These are phyloP conservation scores for Todiramphus saurophagus DNA, from an alignment of 2,113 vertebrate species.

Conservation along the genomic window DNA sequence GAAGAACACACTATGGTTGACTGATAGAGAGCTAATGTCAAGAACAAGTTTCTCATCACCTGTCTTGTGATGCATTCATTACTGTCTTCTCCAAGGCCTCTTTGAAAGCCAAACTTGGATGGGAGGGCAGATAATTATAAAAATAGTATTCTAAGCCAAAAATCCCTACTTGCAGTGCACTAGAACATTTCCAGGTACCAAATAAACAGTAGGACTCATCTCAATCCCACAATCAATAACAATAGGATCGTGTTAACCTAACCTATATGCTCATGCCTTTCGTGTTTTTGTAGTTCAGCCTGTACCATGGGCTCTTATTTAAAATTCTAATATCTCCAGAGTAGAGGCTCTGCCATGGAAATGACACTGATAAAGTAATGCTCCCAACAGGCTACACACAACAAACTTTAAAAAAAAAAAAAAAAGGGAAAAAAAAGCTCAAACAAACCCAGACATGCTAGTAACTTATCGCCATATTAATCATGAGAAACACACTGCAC, in stretches of 20 bases:
- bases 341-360: neutral
- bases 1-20: neutral
- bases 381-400: neutral
- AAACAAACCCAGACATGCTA: neutral
- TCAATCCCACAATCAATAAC: no score
- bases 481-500: neutral
- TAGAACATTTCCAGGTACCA: fast-evolving
- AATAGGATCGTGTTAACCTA: neutral
- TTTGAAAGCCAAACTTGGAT: neutral
- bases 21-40: neutral
- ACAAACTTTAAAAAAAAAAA: no score
- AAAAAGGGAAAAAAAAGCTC: neutral
- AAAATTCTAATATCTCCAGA: neutral
- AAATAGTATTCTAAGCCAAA: neutral
- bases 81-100: neutral
- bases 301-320: fast-evolving
- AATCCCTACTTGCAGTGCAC: fast-evolving
- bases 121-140: neutral
- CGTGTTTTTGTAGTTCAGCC: fast-evolving
- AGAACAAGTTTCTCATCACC: neutral
- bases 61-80: neutral
- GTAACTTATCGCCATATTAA: neutral
- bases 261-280: neutral
- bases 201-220: neutral
- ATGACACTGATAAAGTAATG: neutral